Conservation (phyloP, 2,113 vertebrate species). For the Ranitomeya imitator region DNA sequence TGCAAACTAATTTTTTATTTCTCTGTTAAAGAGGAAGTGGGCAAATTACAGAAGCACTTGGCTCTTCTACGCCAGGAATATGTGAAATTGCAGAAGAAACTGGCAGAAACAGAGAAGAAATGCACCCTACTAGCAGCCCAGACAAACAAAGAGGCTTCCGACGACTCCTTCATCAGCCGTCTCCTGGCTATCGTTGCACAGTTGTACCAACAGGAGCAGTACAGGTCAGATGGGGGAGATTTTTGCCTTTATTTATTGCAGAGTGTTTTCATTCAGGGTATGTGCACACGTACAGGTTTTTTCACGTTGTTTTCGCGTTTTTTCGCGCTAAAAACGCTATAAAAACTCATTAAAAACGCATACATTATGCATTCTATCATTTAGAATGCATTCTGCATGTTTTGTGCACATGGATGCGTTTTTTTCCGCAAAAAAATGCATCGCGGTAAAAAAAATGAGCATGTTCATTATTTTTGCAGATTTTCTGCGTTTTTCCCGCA, state of each 20-base stretch:
- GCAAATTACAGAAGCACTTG: slow-evolving; percentile 98
- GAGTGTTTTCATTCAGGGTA: no score
- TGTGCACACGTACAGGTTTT: no score
- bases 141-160: slow-evolving; percentile 74
- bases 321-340: no score
- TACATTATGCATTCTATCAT: no score
- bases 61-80: slow-evolving; percentile 96
- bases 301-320: no score
- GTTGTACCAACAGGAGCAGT: slow-evolving; percentile 92
- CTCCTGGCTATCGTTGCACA: slow-evolving; percentile 88
- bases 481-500: no score
- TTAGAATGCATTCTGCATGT: no score
- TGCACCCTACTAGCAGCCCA: slow-evolving; percentile 87
- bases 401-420: no score
- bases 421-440: no score
- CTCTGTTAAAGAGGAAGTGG: slow-evolving; percentile 89
- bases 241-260: background rate
- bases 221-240: slow-evolving; percentile 79
- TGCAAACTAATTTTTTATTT: background rate
- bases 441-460: no score
- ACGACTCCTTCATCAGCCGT: slow-evolving; percentile 90
- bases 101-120: slow-evolving; percentile 90
- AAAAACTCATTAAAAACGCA: no score
- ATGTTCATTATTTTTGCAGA: no score
- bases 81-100: slow-evolving; percentile 95